A percentile compares a stretch with the other conserved stretches of the same genome.
Evolutionary conservation across 2,888 invertebrate species (phyloP).

Genomic region (Gortyna flavago): DNA sequence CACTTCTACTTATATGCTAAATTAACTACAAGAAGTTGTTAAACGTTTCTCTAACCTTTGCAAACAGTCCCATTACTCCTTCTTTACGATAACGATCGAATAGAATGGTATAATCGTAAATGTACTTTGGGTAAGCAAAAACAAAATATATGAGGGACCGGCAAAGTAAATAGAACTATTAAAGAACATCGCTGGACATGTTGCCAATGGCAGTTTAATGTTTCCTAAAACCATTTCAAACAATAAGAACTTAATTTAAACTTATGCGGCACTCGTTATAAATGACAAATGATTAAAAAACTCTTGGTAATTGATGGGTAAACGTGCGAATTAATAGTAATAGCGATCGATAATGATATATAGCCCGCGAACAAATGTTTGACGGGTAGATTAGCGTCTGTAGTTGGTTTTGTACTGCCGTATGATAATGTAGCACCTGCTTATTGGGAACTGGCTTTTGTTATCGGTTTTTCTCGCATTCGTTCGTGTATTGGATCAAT

Average conservation of each 20-base stretch:
- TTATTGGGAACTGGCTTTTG: conserved; percentile 59
- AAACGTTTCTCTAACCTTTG: conserved; percentile 73
- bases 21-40: conserved; percentile 58
- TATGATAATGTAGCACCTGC: conserved; percentile 76
- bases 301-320: conserved; percentile 80
- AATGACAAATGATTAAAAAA: conserved; percentile 86
- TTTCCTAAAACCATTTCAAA: conserved; percentile 69
- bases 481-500: conserved; percentile 34
- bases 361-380: conserved; percentile 76
- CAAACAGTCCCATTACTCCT: conserved; percentile 69
- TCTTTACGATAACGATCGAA: conserved; percentile 72
- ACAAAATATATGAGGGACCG: conserved; percentile 62
- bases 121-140: conserved; percentile 63
- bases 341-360: conserved; percentile 81
- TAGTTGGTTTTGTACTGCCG: conserved; percentile 55
- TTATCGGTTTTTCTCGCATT: conserved; percentile 53
- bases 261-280: conserved; percentile 73
- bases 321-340: conserved; percentile 83
- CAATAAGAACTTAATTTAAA: conserved; percentile 73
- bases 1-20: conserved; percentile 54
- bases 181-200: conserved; percentile 60
- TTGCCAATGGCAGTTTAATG: conserved; percentile 64
- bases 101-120: conserved; percentile 68
- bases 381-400: conserved; percentile 76
- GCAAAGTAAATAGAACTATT: conserved; percentile 68